phyloP scores from a whole-genome alignment of 2,888 invertebrate species.

The Erebia palarica region DNA sequence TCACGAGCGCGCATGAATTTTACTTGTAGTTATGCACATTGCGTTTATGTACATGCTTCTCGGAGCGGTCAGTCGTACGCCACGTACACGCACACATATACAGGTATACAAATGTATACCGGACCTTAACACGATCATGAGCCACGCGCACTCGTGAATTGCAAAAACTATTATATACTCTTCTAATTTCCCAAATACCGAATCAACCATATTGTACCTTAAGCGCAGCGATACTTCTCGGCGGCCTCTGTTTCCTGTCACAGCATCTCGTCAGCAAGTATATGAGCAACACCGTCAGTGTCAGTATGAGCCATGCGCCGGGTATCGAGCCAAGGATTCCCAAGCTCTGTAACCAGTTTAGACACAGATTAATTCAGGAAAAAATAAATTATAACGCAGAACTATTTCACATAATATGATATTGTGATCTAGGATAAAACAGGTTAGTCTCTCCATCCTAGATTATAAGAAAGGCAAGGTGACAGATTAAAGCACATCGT shows the following conservation, averaged over 20 bases:
- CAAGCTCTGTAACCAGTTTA: slow-evolving; percentile 86
- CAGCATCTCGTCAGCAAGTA: slow-evolving; percentile 97
- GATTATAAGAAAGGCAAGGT: no score
- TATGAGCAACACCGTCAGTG: slow-evolving; percentile 92
- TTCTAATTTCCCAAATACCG: not conserved
- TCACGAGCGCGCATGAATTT: no score
- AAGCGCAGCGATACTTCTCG: slow-evolving; percentile 93
- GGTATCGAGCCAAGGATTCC: slow-evolving; percentile 96
- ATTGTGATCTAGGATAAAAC: no score
- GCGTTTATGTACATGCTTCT: no score
- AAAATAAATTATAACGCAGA: not conserved
- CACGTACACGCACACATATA: no score
- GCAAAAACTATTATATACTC: not conserved
- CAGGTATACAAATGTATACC: no score
- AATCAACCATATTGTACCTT: slow-evolving; percentile 73
- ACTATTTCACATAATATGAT: not conserved
- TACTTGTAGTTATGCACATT: no score
- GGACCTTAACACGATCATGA: no score
- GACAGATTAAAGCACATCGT: no score
- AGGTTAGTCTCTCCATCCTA: no score
- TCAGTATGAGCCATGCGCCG: slow-evolving; percentile 95
- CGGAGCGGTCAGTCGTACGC: no score
- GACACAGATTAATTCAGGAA: not conserved
- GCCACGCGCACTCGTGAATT: no score
- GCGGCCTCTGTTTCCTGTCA: slow-evolving; percentile 95